Base-by-base conservation (phyloP, 2,113 vertebrate genomes). In the Xyliphius kryptos region DNA sequence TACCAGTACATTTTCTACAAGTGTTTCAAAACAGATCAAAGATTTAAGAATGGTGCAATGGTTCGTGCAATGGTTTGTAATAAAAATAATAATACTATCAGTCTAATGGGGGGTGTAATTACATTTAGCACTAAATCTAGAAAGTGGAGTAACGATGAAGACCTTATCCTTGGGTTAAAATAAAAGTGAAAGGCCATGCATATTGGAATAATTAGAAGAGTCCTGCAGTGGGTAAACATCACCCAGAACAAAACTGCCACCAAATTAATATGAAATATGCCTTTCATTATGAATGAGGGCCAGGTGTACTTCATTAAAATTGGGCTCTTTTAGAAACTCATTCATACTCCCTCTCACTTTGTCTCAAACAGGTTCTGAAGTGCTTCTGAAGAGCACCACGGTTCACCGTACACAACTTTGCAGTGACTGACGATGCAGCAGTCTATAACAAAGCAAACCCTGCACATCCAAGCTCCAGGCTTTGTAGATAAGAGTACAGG, bases 231-330 rank as follows among this genome's bases (percentile, higher is more conserved):
- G 84, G 83, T 83, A 56, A 64, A 83, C 79, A 83, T 80, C 73
- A 74, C 74, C 76, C 73, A 51, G 76, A 83, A 85, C 80, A 79
- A 75, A 76, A 75, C 72, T 58, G 62, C 71, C 74, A 74, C 81
- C 75, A 82, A 80, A 83, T 83, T 77, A 83, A 85, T 80, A 76
- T 73, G 63, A 82, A 80, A 83, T 84, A 77, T 75, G 67, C 74
- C 75, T 80, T 86, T 70, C 63, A 84, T 83, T 83, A 81, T 87
- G 76, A 79, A 87, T 82, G 82, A 86, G 74, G 80, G 69, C 81
- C 86, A 86, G 81, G 83, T 86, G 84, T 61, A 72, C 74, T 80
- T 86, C 79, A 81, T 88, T 85, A 84, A 82, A 83, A 74, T 70
- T 63, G 63, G 68, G 79, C 63, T 46, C 67, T 67, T 50, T 74